These are phyloP conservation scores for Eleutherodactylus coqui DNA, from an alignment of 2,797 vertebrate genomes.

Conservation along the genomic window DNA sequence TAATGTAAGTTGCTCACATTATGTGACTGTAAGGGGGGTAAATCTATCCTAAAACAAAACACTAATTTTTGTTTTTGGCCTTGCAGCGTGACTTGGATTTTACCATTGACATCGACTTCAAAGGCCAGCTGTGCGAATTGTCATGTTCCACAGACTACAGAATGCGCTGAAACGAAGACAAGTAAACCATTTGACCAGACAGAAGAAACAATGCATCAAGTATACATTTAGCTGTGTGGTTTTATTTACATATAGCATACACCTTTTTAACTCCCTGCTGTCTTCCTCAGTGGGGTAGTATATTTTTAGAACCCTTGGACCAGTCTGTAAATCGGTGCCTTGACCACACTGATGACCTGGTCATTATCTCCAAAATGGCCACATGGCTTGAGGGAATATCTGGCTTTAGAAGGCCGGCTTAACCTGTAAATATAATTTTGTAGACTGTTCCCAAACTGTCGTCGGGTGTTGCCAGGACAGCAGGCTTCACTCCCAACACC, in stretches of 20 bases:
- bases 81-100: slow-evolving; percentile 92
- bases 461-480: background rate
- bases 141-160: slow-evolving; percentile 93
- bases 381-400: background rate
- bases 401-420: slow-evolving; percentile 14
- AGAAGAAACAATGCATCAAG: slow-evolving; percentile 48
- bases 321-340: slow-evolving; percentile 18
- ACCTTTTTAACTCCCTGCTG: slow-evolving; percentile 45
- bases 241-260: slow-evolving; percentile 62
- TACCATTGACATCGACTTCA: slow-evolving; percentile 92
- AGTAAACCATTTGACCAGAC: background rate
- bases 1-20: slow-evolving; percentile 79
- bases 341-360: slow-evolving; percentile 16
- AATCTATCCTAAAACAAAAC: background rate
- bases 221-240: slow-evolving; percentile 64
- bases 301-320: slow-evolving; percentile 28
- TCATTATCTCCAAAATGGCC: slow-evolving; percentile 10
- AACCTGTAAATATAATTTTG: slow-evolving; percentile 35
- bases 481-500: background rate
- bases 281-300: slow-evolving; percentile 2
- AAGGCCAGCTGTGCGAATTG: slow-evolving; percentile 92
- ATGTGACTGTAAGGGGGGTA: background rate
- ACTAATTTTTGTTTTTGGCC: background rate
- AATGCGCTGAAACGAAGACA: slow-evolving; percentile 82
- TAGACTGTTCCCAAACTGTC: background rate